These are phyloP conservation scores for Ancistrus triradiatus DNA, from an alignment of 2,113 vertebrate species.

Conservation along the genomic window DNA sequence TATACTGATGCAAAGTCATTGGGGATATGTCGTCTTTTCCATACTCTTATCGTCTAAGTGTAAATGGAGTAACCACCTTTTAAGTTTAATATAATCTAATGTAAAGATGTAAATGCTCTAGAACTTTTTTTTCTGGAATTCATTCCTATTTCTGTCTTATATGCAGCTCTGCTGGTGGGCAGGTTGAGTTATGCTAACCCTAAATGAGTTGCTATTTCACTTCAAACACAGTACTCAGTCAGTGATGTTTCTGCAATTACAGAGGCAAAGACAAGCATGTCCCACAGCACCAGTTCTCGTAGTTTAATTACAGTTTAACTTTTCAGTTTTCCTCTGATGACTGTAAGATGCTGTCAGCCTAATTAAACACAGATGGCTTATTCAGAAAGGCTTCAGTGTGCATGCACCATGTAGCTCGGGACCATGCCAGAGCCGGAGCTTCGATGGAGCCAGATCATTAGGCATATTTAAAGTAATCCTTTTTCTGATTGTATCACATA, in stretches of 20 bases:
- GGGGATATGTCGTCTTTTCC: no score
- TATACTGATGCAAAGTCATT: no score
- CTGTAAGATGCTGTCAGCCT: conserved; percentile 66
- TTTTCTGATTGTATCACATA: conserved; percentile 60
- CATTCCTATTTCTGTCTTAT: conserved; percentile 5
- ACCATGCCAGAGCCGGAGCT: conserved; percentile 61
- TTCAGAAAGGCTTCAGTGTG: conserved; percentile 50
- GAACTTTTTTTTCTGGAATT: no score
- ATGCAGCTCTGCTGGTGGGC: not conserved
- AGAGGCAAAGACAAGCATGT: conserved; percentile 51
- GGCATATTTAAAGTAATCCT: conserved; percentile 56
- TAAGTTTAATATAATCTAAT: no score
- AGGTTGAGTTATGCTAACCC: conserved; percentile 30
- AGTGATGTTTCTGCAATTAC: conserved; percentile 65
- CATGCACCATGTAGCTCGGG: conserved; percentile 46
- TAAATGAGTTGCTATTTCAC: conserved; percentile 48
- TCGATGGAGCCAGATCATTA: conserved; percentile 56
- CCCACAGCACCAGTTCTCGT: conserved; percentile 63
- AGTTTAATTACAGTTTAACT: conserved; percentile 71
- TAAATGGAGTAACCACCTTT: no score
- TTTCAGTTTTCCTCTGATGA: conserved; percentile 69
- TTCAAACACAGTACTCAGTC: conserved; percentile 61
- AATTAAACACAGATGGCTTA: conserved; percentile 74
- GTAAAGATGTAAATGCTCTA: no score
- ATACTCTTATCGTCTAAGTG: no score